These are phyloP conservation scores for Erebia palarica DNA, from an alignment of 2,888 invertebrate species.

Conservation along the genomic window DNA sequence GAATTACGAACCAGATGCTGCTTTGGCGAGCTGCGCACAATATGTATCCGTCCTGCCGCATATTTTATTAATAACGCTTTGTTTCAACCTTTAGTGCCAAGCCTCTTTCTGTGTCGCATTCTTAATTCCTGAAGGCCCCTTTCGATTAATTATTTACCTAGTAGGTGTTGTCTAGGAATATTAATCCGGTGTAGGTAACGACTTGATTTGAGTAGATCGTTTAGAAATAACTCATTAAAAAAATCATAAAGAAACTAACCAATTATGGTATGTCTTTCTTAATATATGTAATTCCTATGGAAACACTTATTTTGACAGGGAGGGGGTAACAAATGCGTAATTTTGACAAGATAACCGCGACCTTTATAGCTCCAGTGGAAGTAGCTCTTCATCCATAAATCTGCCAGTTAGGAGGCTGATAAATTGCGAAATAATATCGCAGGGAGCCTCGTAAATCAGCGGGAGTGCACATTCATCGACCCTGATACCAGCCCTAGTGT, in stretches of 20 bases:
- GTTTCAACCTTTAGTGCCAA: background rate
- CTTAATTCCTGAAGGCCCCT: too few relatives aligned
- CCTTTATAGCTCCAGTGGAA: conserved; percentile 33
- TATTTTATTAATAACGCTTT: conserved; percentile 33
- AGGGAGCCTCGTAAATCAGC: conserved; percentile 53
- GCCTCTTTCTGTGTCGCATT: background rate
- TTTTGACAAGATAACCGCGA: conserved; percentile 29
- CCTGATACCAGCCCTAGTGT: conserved; percentile 39
- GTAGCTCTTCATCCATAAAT: conserved; percentile 41
- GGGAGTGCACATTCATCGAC: conserved; percentile 51
- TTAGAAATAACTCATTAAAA: too few relatives aligned
- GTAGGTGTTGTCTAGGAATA: too few relatives aligned
- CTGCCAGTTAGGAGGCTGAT: conserved; percentile 43
- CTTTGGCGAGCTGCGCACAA: conserved; percentile 43
- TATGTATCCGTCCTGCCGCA: conserved; percentile 28
- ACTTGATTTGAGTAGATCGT: too few relatives aligned
- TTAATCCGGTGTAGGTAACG: too few relatives aligned
- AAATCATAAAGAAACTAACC: too few relatives aligned
- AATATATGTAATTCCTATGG: too few relatives aligned
- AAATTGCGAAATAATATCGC: conserved; percentile 46
- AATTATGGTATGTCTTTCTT: too few relatives aligned
- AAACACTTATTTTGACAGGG: too few relatives aligned
- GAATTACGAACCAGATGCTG: conserved; percentile 73
- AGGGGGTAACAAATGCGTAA: conserved; percentile 6
- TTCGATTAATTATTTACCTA: too few relatives aligned